Evolutionary conservation across 2,113 vertebrate genomes (phyloP).

Genomic region (Hydrolagus affinis): DNA sequence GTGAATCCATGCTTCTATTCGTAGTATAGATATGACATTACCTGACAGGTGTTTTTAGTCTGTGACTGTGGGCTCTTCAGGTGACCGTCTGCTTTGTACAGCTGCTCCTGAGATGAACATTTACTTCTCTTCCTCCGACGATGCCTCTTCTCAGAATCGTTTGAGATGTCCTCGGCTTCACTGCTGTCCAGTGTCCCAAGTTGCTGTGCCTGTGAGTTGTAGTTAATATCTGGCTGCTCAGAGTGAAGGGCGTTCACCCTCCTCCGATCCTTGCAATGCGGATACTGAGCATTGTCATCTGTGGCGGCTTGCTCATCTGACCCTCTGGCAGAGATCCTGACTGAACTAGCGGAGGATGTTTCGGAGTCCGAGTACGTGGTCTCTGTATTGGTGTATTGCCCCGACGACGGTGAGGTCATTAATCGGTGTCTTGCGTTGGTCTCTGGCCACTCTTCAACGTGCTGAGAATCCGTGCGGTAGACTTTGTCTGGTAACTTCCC

Average conservation of each 20-base stretch:
- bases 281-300: slow-evolving; percentile 40
- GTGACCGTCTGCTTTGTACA: background rate
- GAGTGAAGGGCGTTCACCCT: slow-evolving; percentile 44
- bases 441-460: slow-evolving; percentile 59
- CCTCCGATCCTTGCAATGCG: slow-evolving; percentile 29
- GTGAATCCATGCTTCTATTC: too few species aligned
- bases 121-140: slow-evolving; percentile 68
- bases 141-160: slow-evolving; percentile 55
- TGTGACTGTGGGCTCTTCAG: background rate
- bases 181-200: slow-evolving; percentile 73
- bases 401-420: slow-evolving; percentile 65
- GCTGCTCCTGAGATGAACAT: slow-evolving; percentile 49
- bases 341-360: slow-evolving; percentile 64
- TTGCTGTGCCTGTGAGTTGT: slow-evolving; percentile 68
- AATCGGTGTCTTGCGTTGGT: slow-evolving; percentile 52
- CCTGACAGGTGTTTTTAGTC: slow-evolving; percentile 20
- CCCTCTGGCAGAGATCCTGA: slow-evolving; percentile 45
- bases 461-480: slow-evolving; percentile 60
- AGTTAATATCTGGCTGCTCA: slow-evolving; percentile 76
- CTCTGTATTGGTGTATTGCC: slow-evolving; percentile 71
- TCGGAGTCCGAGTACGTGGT: slow-evolving; percentile 78
- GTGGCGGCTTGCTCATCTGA: slow-evolving; percentile 43
- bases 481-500: slow-evolving; percentile 57
- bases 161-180: slow-evolving; percentile 65
- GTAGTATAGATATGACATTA: background rate